Conservation (phyloP, 2,797 vertebrate species). For the Pseudomugil tenellus region DNA sequence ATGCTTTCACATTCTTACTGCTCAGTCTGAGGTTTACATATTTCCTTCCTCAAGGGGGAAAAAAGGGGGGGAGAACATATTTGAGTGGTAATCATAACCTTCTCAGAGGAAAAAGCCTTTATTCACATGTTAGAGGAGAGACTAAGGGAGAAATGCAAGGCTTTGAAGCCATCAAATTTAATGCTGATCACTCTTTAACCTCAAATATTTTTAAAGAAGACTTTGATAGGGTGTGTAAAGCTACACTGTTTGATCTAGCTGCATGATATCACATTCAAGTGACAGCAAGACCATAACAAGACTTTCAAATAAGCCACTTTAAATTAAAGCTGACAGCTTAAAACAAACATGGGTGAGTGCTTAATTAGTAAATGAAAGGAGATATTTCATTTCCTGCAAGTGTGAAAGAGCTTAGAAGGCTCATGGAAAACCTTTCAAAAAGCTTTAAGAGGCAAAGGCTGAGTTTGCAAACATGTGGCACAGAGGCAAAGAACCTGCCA, state of each 20-base stretch:
- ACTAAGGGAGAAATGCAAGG: constrained; percentile 33
- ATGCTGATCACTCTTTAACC: constrained; percentile 85
- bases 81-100: constrained; percentile 80
- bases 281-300: constrained; percentile 81
- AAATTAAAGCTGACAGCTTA: constrained; percentile 84
- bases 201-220: constrained; percentile 81
- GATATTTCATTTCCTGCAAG: constrained; percentile 81
- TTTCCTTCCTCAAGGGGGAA: constrained; percentile 77
- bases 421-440: constrained; percentile 68
- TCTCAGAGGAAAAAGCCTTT: constrained; percentile 75
- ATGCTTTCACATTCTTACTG: constrained; percentile 68
- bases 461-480: constrained; percentile 47
- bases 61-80: constrained; percentile 72
- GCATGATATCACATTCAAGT: constrained; percentile 77
- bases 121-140: constrained; percentile 68
- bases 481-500: constrained; percentile 28
- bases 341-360: constrained; percentile 83
- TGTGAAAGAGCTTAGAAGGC: constrained; percentile 72
- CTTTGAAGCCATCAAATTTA: constrained; percentile 83
- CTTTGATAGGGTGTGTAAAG: constrained; percentile 82
- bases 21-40: constrained; percentile 78
- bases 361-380: constrained; percentile 85
- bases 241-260: constrained; percentile 78
- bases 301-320: constrained; percentile 82
- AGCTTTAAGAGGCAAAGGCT: constrained; percentile 56